Conservation (phyloP, 2,797 vertebrate species). For the Poeciliopsis gracilis region DNA sequence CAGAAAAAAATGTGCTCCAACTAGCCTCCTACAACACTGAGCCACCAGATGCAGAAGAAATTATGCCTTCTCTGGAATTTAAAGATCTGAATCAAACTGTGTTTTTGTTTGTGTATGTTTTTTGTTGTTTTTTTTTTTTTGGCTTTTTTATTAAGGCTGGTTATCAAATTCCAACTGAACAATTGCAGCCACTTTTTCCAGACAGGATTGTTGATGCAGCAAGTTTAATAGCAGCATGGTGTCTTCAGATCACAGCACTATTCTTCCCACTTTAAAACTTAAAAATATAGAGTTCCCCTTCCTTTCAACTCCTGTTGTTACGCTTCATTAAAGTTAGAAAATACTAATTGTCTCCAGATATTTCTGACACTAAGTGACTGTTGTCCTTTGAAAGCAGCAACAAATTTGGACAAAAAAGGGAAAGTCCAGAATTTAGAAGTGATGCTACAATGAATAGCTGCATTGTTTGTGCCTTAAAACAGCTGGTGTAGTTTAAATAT, state of each 20-base stretch:
- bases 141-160: conserved; percentile 13
- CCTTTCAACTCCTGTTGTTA: background rate
- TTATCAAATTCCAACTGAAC: conserved; percentile 19
- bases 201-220: conserved; percentile 8
- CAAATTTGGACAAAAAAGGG: background rate
- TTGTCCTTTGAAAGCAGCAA: background rate
- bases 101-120: no score
- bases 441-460: background rate
- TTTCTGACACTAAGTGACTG: background rate
- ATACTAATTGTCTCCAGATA: background rate
- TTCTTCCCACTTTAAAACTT: conserved; percentile 17
- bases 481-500: background rate
- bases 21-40: conserved; percentile 31
- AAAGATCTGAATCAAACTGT: background rate
- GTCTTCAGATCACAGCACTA: conserved; percentile 10
- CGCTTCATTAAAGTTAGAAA: no score
- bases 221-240: background rate
- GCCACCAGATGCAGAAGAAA: conserved; percentile 14
- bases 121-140: background rate
- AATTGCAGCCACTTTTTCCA: conserved; percentile 54
- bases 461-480: background rate
- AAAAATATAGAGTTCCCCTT: background rate
- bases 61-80: conserved; percentile 35
- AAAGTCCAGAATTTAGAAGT: background rate
- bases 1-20: conserved; percentile 42